Evolutionary conservation across 2,113 vertebrate genomes (phyloP).

Genomic region (Stigmatopora nigra): DNA sequence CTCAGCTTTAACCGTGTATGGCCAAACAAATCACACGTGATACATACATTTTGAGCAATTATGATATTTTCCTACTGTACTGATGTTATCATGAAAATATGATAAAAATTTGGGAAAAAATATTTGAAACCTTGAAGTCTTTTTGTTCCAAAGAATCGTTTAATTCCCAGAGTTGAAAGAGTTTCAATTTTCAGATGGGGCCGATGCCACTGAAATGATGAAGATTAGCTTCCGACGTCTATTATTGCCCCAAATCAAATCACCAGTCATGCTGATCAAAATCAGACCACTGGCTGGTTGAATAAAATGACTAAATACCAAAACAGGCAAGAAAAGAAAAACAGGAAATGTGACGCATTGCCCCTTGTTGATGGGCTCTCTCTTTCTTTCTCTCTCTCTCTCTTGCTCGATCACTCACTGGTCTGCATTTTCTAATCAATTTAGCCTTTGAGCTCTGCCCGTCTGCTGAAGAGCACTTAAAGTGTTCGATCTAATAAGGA

Average conservation of each 20-base stretch:
- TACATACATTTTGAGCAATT: too few species aligned
- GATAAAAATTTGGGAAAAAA: too few species aligned
- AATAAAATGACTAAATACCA: not conserved
- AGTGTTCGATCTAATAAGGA: slow-evolving; percentile 1
- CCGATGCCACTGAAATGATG: not conserved
- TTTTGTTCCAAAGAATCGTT: too few species aligned
- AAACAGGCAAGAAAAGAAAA: not conserved
- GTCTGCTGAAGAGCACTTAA: slow-evolving; percentile 42
- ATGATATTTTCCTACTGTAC: too few species aligned
- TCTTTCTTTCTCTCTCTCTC: not conserved
- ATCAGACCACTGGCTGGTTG: too few species aligned
- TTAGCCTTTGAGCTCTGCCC: slow-evolving; percentile 29
- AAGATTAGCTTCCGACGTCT: slow-evolving; percentile 1
- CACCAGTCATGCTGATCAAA: not conserved
- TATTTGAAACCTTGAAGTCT: too few species aligned
- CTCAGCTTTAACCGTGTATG: not conserved
- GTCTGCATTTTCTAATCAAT: slow-evolving; percentile 35
- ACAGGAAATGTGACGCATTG: not conserved
- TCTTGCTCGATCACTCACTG: slow-evolving; percentile 7
- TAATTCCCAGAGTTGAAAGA: too few species aligned
- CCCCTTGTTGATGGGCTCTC: slow-evolving; percentile 1
- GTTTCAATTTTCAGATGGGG: too few species aligned
- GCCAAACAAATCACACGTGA: too few species aligned
- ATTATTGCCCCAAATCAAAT: not conserved
- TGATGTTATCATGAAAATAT: too few species aligned